Conservation (phyloP, 1,140 invertebrate genomes). For the Sinonovacula constricta region DNA sequence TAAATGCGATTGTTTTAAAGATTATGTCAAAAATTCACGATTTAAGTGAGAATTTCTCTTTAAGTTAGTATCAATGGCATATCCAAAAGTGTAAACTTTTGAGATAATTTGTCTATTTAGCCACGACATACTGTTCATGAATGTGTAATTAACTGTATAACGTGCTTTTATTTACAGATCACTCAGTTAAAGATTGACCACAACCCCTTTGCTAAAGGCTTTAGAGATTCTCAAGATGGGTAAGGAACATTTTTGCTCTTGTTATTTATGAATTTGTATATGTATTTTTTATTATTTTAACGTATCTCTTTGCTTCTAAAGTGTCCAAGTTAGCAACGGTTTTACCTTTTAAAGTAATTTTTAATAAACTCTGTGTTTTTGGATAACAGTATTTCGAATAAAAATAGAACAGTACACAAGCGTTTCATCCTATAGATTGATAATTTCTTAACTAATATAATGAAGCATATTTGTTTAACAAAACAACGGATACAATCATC, state of each 20-base stretch:
- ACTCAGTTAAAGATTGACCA: slow-evolving; percentile 99
- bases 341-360: neutral
- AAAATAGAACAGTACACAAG: neutral
- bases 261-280: neutral
- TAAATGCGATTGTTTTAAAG: no score
- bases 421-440: no score
- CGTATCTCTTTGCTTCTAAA: neutral
- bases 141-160: no score
- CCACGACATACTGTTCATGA: no score
- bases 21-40: no score
- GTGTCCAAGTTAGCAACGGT: neutral
- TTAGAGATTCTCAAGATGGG: slow-evolving; percentile 87
- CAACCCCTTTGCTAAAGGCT: slow-evolving; percentile 99
- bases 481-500: no score
- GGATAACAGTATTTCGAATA: neutral
- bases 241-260: slow-evolving; percentile 28
- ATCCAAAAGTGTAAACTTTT: no score
- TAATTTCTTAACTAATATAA: no score
- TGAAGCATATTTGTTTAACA: no score
- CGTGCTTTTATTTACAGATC: slow-evolving; percentile 86
- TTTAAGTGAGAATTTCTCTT: no score
- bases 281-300: neutral
- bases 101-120: no score
- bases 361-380: neutral
- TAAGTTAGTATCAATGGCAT: no score